Base-by-base conservation (phyloP, 2,797 vertebrate species). In the Sparus aurata region DNA sequence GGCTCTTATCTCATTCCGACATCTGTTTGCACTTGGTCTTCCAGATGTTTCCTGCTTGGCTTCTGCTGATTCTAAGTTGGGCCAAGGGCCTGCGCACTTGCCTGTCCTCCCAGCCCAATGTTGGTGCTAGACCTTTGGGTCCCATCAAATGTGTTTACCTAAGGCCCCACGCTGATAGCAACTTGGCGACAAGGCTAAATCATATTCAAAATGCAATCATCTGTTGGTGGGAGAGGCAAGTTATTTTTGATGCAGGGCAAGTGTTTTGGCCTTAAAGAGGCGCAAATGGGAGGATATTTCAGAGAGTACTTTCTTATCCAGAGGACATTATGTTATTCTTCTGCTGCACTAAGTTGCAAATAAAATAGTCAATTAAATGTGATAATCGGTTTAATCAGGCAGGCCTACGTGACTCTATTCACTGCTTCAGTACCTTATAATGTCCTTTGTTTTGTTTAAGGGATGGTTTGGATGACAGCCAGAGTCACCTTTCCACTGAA, bases 11-110 rank as follows among this genome's bases (percentile, higher is more conserved):
- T 94, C 91, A 89, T 89, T 86, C 87, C 82, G 88, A 94, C 95
- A 96, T 96, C 96, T 96, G 95, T 93, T 95, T 88, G 92, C 91
- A 88, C 93, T 91, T 84, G 87, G 86, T 87, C 91, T 85, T 92
- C 94, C 96, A 96, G 96, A 96, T 96, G 96, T 96, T 96, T 96
- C 96, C 96, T 96, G 94, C 93, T 91, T 93, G 89, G 93, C 90
- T 92, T 91, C 92, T 92, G 92, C 90, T 91, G 85, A 85, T 86
- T 80, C 85, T 78, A 84, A 82, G 84, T 81, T 54, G 75, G 83
- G 87, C 87, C 84, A 77, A 85, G 84, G 85, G 85, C 89, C 89
- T 85, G 83, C 54, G 22, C 86, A 90, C 90, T 94, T 81, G 90
- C 83, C 87, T 90, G 74, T 86, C 87, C 83, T 87, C 88, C 65